Conservation (phyloP, 2,797 vertebrate species). For the Thripadectes ignobilis region DNA sequence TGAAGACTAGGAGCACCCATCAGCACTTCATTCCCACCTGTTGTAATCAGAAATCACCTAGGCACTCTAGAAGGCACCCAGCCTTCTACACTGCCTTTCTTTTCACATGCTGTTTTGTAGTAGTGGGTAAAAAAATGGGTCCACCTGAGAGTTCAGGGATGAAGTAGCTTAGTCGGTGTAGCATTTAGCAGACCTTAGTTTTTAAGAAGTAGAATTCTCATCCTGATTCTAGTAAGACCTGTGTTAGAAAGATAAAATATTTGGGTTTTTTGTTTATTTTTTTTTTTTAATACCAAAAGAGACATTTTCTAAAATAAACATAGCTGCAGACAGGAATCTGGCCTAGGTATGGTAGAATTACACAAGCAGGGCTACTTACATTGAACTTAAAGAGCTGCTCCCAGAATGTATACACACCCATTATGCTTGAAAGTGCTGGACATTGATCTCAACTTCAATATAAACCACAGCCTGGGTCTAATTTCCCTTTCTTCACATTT, state of each 20-base stretch:
- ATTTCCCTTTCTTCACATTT: conserved; percentile 73
- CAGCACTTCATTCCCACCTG: not conserved
- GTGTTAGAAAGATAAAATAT: not conserved
- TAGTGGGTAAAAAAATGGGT: not conserved
- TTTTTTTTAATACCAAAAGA: not conserved
- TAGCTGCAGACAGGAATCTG: conserved; percentile 17
- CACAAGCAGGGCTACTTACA: conserved; percentile 41
- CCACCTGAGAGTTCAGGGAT: not conserved
- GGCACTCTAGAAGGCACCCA: not conserved
- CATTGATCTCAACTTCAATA: conserved; percentile 65
- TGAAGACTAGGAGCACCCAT: not conserved
- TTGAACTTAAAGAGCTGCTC: conserved; percentile 44
- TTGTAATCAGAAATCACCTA: not conserved
- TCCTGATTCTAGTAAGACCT: conserved; percentile 2
- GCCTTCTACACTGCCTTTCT: not conserved
- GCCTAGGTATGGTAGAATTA: conserved; percentile 29
- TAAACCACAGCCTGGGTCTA: conserved; percentile 58
- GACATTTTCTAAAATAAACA: conserved; percentile 52
- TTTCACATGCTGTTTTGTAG: not conserved
- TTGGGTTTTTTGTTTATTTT: not conserved
- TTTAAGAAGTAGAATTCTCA: not conserved
- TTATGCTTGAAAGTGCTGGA: conserved; percentile 19
- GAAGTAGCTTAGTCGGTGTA: not conserved
- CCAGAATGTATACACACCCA: conserved; percentile 41
- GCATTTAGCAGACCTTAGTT: not conserved